Percentiles rank a stretch among this genome's conserved stretches.
These are phyloP conservation scores for Chrysolina oricalcia DNA, from an alignment of 2,888 invertebrate species.

Conservation along the genomic window DNA sequence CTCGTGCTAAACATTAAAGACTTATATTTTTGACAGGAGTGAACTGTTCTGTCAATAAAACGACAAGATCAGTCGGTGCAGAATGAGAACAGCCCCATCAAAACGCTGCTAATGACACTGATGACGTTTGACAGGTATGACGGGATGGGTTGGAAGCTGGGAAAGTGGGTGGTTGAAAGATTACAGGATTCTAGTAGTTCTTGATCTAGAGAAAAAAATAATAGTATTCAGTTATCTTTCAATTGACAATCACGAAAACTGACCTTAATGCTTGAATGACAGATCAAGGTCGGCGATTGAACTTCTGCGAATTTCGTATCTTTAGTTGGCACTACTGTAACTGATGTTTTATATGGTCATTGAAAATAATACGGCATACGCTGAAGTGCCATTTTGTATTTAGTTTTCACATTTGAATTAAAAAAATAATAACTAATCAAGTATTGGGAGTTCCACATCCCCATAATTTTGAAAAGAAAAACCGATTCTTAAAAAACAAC, in stretches of 20 bases:
- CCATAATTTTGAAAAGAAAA: not conserved
- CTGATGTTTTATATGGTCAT: not conserved
- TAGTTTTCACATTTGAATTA: not conserved
- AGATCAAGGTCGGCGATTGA: not conserved
- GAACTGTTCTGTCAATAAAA: no score
- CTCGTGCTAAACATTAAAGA: no score
- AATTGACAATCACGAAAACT: not conserved
- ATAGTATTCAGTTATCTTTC: slow-evolving; percentile 3
- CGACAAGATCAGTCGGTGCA: no score
- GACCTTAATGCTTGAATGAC: not conserved
- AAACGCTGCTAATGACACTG: no score
- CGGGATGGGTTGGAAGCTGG: no score
- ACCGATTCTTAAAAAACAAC: slow-evolving; percentile 28
- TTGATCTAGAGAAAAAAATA: slow-evolving; percentile 5
- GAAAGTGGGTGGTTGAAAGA: no score
- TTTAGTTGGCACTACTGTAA: not conserved
- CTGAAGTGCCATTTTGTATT: not conserved
- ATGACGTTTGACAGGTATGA: no score
- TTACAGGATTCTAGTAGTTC: not conserved
- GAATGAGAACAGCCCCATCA: no score
- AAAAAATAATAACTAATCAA: no score
- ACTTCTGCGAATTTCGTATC: not conserved
- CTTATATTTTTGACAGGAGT: no score
- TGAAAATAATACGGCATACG: not conserved
- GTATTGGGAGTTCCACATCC: no score